Evolutionary conservation across 2,888 invertebrate species (phyloP).

Genomic region (Barypeithes pellucidus): DNA sequence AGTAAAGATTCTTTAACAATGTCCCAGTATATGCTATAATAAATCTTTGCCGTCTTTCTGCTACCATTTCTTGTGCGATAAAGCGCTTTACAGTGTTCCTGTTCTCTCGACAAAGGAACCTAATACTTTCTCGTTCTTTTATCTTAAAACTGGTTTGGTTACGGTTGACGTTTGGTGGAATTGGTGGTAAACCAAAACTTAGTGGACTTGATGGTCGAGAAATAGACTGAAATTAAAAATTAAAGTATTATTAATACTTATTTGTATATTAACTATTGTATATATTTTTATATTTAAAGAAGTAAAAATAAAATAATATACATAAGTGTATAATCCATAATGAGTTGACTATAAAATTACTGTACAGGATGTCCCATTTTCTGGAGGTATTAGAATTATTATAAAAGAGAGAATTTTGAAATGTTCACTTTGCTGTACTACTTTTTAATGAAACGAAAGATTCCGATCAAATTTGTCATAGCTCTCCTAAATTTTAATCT

Average conservation of each 20-base stretch:
- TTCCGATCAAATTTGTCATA: too few species aligned
- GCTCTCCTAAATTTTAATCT: too few species aligned
- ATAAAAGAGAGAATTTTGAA: too few species aligned
- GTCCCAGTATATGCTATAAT: background rate
- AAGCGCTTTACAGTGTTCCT: background rate
- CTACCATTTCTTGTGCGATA: background rate
- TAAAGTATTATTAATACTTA: background rate
- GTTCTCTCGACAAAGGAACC: background rate
- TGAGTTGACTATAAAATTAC: too few species aligned
- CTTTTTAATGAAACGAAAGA: too few species aligned
- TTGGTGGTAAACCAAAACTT: background rate
- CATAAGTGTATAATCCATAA: too few species aligned
- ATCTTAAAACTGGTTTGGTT: background rate
- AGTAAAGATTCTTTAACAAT: conserved; percentile 2
- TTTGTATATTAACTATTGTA: background rate
- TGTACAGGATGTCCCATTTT: too few species aligned
- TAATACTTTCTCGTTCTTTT: background rate
- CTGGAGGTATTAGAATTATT: too few species aligned
- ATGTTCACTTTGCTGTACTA: too few species aligned
- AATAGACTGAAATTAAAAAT: background rate
- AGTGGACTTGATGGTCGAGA: conserved; percentile 1
- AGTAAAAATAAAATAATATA: too few species aligned
- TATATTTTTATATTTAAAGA: too few species aligned
- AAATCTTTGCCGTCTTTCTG: background rate
- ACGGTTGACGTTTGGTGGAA: conserved; percentile 1